Evolutionary conservation across 2,888 invertebrate species (phyloP).

Genomic region (Amaurobius ferox): DNA sequence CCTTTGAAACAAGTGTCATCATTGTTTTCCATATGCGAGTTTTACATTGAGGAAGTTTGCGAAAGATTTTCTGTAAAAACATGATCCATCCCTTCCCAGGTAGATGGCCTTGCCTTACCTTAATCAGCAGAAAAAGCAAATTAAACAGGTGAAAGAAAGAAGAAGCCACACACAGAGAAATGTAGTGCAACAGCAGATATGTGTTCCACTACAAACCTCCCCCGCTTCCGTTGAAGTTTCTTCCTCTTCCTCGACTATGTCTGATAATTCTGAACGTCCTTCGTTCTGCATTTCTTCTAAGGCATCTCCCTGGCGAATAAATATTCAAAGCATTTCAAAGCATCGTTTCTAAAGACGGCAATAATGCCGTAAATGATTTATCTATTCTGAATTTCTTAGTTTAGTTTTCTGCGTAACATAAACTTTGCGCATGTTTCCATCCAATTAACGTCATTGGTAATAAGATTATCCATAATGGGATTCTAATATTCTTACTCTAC

Average conservation of each 20-base stretch:
- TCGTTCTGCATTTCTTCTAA: constrained; percentile 65
- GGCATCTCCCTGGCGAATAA: constrained; percentile 65
- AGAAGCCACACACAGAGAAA: constrained; percentile 62
- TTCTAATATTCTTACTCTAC: too few species aligned
- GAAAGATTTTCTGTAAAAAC: neutral
- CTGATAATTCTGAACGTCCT: constrained; percentile 78
- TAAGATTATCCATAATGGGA: too few species aligned
- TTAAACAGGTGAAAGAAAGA: constrained; percentile 47
- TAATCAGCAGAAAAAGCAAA: constrained; percentile 63
- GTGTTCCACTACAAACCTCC: constrained; percentile 70
- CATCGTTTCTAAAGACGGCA: neutral
- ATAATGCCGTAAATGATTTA: neutral
- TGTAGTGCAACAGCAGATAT: constrained; percentile 68
- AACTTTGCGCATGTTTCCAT: too few species aligned
- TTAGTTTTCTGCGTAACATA: too few species aligned
- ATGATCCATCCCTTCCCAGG: neutral
- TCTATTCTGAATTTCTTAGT: too few species aligned
- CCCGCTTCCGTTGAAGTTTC: constrained; percentile 74
- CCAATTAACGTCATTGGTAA: too few species aligned
- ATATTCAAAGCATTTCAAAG: constrained; percentile 52
- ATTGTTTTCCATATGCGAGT: too few species aligned
- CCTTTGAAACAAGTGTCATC: too few species aligned
- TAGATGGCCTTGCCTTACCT: constrained; percentile 47
- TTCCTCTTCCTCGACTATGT: constrained; percentile 79
- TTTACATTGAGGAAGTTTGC: too few species aligned